Evolutionary conservation across 2,113 vertebrate genomes (phyloP).

Genomic region (Notarius quadriscutis): DNA sequence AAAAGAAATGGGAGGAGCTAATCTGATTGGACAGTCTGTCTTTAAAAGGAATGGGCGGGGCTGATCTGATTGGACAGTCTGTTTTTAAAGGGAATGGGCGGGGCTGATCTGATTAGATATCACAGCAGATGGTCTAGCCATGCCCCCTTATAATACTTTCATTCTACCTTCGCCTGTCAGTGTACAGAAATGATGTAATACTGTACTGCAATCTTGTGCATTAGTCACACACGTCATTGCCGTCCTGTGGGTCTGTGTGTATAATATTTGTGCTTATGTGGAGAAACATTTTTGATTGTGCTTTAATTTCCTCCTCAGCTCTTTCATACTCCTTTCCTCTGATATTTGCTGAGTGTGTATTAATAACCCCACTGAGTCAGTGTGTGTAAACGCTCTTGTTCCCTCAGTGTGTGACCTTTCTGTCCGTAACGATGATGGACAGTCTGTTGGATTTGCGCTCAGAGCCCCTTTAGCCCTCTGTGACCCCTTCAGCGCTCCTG

Average conservation of each 20-base stretch:
- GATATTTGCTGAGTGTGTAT: not conserved
- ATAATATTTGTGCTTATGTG: not conserved
- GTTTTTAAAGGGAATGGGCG: not conserved
- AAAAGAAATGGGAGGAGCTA: too few species aligned
- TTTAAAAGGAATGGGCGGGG: too few species aligned
- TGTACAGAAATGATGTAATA: not conserved
- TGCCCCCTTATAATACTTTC: not conserved
- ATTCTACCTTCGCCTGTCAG: not conserved
- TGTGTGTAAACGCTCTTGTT: slow-evolving; percentile 44
- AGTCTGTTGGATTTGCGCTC: slow-evolving; percentile 9
- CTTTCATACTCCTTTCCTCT: not conserved
- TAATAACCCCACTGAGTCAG: slow-evolving; percentile 26
- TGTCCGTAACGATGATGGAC: slow-evolving; percentile 27
- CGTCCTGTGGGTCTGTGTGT: not conserved
- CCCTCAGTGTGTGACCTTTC: slow-evolving; percentile 39
- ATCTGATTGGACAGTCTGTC: too few species aligned
- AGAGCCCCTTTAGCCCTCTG: not conserved
- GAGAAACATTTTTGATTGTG: not conserved
- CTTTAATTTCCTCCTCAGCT: not conserved
- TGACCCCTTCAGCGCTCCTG: not conserved
- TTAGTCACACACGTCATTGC: too few species aligned
- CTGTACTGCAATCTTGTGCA: not conserved
- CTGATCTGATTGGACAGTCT: too few species aligned
- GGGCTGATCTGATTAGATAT: not conserved
- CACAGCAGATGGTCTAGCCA: not conserved